phyloP scores from a whole-genome alignment of 2,888 invertebrate genomes.

The Watsonalla binaria region DNA sequence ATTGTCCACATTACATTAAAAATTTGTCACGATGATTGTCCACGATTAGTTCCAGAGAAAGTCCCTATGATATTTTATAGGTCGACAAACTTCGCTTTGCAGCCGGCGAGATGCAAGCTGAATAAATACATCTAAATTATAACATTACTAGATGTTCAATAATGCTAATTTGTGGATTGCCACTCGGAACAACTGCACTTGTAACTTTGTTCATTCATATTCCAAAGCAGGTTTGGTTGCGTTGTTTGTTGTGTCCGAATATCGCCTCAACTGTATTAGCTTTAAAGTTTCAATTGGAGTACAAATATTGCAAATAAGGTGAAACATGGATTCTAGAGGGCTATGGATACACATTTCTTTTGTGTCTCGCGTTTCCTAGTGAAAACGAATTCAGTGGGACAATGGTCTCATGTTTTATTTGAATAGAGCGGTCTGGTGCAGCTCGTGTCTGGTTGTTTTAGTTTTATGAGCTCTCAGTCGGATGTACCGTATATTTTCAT shows the following conservation, averaged over 20 bases:
- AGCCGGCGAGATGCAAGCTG: constrained; percentile 6
- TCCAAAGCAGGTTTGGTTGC: constrained; percentile 4
- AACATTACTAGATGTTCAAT: constrained; percentile 7
- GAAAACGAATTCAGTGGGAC: constrained; percentile 36
- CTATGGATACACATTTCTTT: constrained; percentile 20
- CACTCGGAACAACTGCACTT: constrained; percentile 7
- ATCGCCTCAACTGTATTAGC: not conserved
- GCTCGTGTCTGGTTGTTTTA: constrained; percentile 17
- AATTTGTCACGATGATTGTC: constrained; percentile 58
- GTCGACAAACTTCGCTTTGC: constrained; percentile 29
- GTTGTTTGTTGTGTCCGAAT: not conserved
- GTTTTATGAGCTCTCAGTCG: constrained; percentile 20
- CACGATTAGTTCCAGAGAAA: constrained; percentile 64
- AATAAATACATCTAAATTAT: constrained; percentile 19
- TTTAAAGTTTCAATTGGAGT: constrained; percentile 1
- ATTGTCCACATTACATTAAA: constrained; percentile 48
- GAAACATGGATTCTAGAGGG: not conserved
- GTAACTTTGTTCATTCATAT: constrained; percentile 10
- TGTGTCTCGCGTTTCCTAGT: constrained; percentile 26
- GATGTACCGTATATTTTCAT: constrained; percentile 16
- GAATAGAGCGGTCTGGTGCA: constrained; percentile 17
- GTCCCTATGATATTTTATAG: constrained; percentile 31
- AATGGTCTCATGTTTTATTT: constrained; percentile 28
- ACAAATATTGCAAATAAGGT: not conserved
- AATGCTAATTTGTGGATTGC: constrained; percentile 10